A percentile compares a stretch with the other conserved stretches of the same genome.
phyloP scores from a whole-genome alignment of 2,888 invertebrate species.

The Clitarchus hookeri region DNA sequence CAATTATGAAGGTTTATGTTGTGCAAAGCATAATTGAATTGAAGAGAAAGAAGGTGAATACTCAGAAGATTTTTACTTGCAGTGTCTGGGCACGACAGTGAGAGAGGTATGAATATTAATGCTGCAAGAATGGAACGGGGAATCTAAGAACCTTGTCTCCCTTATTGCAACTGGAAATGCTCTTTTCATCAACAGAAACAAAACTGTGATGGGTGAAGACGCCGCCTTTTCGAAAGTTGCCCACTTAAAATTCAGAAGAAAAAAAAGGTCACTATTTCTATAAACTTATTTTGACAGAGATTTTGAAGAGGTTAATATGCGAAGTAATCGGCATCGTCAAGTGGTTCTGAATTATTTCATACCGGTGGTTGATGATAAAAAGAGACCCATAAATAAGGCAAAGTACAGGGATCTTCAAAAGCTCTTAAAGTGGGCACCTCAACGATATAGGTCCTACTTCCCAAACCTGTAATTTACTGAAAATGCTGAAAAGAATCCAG shows the following conservation, averaged over 20 bases:
- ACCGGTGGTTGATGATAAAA: background rate
- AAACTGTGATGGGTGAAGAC: background rate
- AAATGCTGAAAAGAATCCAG: background rate
- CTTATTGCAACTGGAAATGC: background rate
- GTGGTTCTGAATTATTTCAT: background rate
- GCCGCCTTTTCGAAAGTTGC: background rate
- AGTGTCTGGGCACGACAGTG: slow-evolving; percentile 1
- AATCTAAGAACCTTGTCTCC: background rate
- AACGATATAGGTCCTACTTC: background rate
- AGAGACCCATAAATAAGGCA: background rate
- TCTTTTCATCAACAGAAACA: background rate
- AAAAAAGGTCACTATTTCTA: background rate
- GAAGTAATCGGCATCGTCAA: background rate
- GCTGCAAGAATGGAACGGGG: background rate
- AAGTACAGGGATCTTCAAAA: background rate
- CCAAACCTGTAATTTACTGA: background rate
- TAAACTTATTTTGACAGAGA: background rate
- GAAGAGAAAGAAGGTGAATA: slow-evolving; percentile 31
- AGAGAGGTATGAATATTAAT: background rate
- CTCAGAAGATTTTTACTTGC: background rate
- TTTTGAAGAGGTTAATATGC: background rate
- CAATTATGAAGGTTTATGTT: slow-evolving; percentile 43
- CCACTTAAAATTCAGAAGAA: background rate
- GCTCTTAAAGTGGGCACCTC: background rate
- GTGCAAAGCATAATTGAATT: slow-evolving; percentile 43